Percentiles rank a stretch among this genome's conserved stretches.
These are phyloP conservation scores for Heliconius erato DNA, from an alignment of 2,888 invertebrate species.

Conservation along the genomic window DNA sequence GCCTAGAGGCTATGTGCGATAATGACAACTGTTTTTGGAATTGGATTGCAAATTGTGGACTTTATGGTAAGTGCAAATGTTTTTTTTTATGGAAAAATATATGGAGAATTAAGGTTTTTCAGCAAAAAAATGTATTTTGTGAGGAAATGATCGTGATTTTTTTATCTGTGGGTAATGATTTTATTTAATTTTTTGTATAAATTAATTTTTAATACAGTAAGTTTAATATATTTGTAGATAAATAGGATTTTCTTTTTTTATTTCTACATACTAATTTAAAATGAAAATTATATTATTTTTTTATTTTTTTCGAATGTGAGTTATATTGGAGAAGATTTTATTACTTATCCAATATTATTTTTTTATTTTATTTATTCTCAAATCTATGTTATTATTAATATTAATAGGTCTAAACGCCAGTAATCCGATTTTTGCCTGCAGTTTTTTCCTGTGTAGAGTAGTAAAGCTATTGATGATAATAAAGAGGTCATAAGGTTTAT, in stretches of 20 bases:
- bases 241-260: too few relatives aligned
- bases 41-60: conserved; percentile 79
- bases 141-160: not conserved
- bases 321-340: not conserved
- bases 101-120: not conserved
- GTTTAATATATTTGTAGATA: not conserved
- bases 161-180: not conserved
- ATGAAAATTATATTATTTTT: not conserved
- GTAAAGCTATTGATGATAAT: not conserved
- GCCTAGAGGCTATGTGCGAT: conserved; percentile 80
- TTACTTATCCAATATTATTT: too few relatives aligned
- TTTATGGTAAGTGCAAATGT: conserved; percentile 69
- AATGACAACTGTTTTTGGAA: conserved; percentile 77
- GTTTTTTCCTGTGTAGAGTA: not conserved
- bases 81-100: not conserved
- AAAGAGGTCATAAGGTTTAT: not conserved
- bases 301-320: not conserved
- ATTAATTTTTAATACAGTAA: not conserved
- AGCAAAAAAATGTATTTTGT: not conserved
- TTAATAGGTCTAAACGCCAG: not conserved
- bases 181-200: not conserved
- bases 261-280: not conserved
- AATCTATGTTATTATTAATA: too few relatives aligned
- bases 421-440: not conserved
- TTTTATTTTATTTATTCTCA: too few relatives aligned